Conservation (phyloP, 1,140 invertebrate genomes). For the Aphaenogaster ashmeadi region DNA sequence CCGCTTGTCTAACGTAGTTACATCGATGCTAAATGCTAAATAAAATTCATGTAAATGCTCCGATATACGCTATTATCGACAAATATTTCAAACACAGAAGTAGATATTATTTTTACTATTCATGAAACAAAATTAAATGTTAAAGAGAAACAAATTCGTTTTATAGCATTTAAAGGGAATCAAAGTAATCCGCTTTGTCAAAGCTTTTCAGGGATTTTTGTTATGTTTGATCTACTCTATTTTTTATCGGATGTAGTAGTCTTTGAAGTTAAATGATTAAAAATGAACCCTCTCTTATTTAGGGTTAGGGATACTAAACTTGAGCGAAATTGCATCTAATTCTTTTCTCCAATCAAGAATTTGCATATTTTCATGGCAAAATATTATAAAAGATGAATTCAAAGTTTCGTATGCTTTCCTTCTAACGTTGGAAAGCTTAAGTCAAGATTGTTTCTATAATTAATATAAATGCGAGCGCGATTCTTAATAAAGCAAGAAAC, state of each 20-base stretch:
- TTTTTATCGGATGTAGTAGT: background rate
- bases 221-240: background rate
- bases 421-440: background rate
- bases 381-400: background rate
- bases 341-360: background rate
- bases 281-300: background rate
- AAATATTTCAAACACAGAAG: background rate
- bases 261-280: background rate
- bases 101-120: background rate
- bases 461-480: slow-evolving; percentile 1
- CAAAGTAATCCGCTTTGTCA: background rate
- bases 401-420: background rate
- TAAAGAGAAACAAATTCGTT: background rate
- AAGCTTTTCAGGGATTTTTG: background rate
- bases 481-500: slow-evolving; percentile 1
- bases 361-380: background rate
- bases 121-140: background rate
- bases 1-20: background rate
- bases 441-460: slow-evolving; percentile 12
- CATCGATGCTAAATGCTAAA: background rate
- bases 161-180: background rate
- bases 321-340: background rate
- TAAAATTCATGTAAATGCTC: background rate
- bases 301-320: background rate
- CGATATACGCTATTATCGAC: background rate